These are phyloP conservation scores for Paralichthys olivaceus DNA, from an alignment of 2,113 vertebrate genomes.

Conservation along the genomic window DNA sequence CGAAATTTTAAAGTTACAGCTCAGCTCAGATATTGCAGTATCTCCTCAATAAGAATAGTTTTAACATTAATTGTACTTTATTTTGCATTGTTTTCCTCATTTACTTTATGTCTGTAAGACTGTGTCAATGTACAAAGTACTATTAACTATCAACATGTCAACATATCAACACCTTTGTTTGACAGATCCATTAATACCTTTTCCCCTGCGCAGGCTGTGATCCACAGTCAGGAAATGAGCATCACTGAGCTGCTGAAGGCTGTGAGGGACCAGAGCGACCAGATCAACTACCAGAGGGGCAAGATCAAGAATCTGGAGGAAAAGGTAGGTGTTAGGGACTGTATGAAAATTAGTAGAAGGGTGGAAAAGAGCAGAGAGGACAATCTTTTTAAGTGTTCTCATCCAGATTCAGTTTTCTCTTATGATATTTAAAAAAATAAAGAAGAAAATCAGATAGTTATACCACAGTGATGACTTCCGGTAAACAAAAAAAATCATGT, in stretches of 20 bases:
- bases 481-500: not conserved
- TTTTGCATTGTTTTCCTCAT: too few relatives aligned
- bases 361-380: not conserved
- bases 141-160: too few relatives aligned
- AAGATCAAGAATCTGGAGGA: constrained; percentile 81
- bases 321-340: constrained; percentile 63
- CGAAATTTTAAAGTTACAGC: too few relatives aligned
- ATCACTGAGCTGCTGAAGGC: constrained; percentile 77
- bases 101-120: too few relatives aligned
- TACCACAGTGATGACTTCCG: not conserved
- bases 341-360: not conserved
- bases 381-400: not conserved
- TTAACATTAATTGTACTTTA: too few relatives aligned
- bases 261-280: constrained; percentile 77
- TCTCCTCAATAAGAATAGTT: too few relatives aligned
- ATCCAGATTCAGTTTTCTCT: not conserved
- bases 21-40: too few relatives aligned
- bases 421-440: not conserved
- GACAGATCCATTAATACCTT: too few relatives aligned
- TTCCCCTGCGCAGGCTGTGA: constrained; percentile 67
- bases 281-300: constrained; percentile 75
- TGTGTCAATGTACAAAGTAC: too few relatives aligned
- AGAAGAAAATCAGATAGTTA: not conserved
- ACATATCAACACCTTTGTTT: too few relatives aligned
- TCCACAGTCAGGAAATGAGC: constrained; percentile 76